Conservation (phyloP, 1,140 invertebrate species). For the Hormaphis cornu region DNA sequence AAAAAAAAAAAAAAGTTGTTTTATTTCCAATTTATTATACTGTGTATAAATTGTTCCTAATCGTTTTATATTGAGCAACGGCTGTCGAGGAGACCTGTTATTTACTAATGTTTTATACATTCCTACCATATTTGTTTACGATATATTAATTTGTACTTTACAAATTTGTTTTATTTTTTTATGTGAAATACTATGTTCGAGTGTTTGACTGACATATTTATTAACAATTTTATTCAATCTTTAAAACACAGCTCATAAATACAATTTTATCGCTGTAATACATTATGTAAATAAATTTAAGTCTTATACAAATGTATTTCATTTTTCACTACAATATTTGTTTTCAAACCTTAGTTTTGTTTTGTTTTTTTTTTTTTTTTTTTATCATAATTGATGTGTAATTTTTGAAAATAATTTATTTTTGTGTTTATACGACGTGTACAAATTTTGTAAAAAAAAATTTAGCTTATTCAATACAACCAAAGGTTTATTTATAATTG, state of each 20-base stretch:
- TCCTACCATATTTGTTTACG: constrained; percentile 13
- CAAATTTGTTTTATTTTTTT: not conserved
- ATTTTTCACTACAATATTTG: not conserved
- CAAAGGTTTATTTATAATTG: constrained; percentile 18
- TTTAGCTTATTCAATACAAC: constrained; percentile 21
- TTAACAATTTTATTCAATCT: too few relatives aligned
- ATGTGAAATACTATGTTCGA: not conserved
- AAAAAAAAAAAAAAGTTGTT: not conserved
- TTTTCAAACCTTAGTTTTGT: not conserved
- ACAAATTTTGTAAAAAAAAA: constrained; percentile 18
- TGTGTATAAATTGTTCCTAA: constrained; percentile 24
- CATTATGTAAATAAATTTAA: too few relatives aligned
- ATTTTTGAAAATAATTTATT: constrained; percentile 15
- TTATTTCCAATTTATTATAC: not conserved
- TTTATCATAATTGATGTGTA: not conserved
- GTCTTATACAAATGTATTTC: not conserved
- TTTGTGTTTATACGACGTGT: constrained; percentile 21
- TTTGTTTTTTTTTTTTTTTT: constrained; percentile 3
- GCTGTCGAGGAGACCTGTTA: not conserved
- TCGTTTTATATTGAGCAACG: not conserved
- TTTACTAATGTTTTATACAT: constrained; percentile 21
- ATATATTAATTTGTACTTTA: not conserved
- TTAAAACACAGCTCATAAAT: too few relatives aligned
- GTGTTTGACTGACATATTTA: not conserved
- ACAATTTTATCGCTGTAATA: not conserved